Base-by-base conservation (phyloP, 2,888 invertebrate genomes). In the Microctonus brassicae region DNA sequence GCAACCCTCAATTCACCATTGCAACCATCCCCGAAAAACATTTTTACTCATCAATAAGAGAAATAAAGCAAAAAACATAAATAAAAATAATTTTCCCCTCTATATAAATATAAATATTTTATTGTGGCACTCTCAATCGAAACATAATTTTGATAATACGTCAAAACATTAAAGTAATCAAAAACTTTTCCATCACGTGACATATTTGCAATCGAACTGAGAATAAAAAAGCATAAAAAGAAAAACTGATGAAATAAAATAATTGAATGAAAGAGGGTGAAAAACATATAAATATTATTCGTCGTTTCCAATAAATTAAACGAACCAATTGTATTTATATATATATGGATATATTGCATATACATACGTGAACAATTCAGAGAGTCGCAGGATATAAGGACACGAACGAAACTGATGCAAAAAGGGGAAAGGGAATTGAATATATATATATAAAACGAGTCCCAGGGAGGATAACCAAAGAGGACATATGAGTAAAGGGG, bases 381-480 rank as follows among this genome's bases (percentile, higher is more conserved):
- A 42, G 5, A 47, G n/a, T 33, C 78, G 78, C 79, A 74, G 80
- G 79, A 81, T 58, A 67, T 83, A 84, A 84, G 82, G 80, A 82
- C 80, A 79, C 79, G 76, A 74, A 73, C 80, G 82, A 79, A 82
- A 83, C 83, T 83, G 81, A 83, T 80, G 80, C 79, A 80, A 80
- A 75, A 78, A 70, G 73, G 70, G 52, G 26, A 42, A 57, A 76
- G 68, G 68, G 63, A 52, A 65, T 57, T 39, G 61, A 39, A 63
- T 39, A n/a, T 22, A 62, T 64, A 29, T 29, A 29, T 52, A 47
- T 61, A 33, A 39, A 73, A 74, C 75, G 76, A 75, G 76, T 70
- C 73, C 72, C 77, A 74, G 78, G 69, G 79, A 77, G 77, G 74
- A 74, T 75, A 74, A 75, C 61, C 60, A 55, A 68, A 69, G 68